Percentiles rank a stretch among this genome's conserved stretches.
Evolutionary conservation across 2,113 vertebrate genomes (phyloP).

Genomic region (Dolichotis patagonum): DNA sequence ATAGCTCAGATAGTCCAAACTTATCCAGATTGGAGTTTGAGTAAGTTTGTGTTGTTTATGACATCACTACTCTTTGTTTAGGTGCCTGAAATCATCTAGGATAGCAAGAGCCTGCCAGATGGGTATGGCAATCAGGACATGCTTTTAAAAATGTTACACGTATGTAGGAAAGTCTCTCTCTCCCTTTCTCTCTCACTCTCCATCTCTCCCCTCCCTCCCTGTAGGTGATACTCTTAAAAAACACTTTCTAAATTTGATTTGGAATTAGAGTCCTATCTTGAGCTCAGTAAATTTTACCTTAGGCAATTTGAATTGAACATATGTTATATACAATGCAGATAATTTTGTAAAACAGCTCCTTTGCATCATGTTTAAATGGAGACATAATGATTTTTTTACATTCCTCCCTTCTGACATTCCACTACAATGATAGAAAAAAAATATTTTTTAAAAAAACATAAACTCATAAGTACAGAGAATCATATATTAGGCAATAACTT

Average conservation of each 20-base stretch:
- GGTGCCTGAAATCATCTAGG: background rate
- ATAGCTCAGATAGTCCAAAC: background rate
- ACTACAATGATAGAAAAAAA: background rate
- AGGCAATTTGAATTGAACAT: background rate
- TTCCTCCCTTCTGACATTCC: background rate
- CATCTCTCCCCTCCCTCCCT: background rate
- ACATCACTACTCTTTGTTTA: background rate
- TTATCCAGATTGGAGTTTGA: background rate
- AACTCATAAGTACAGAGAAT: background rate
- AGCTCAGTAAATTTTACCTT: background rate
- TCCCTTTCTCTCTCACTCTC: too few relatives aligned
- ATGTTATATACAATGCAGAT: background rate
- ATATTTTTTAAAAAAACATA: background rate
- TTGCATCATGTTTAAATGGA: background rate
- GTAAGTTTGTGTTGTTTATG: background rate
- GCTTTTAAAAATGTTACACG: background rate
- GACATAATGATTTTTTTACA: background rate
- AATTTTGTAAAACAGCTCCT: background rate
- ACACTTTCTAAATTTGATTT: background rate
- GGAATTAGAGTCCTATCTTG: background rate
- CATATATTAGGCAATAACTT: background rate
- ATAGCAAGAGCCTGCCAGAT: background rate
- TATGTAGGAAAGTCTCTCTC: background rate
- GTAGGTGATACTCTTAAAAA: background rate
- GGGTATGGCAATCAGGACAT: background rate